Evolutionary conservation across 1,140 invertebrate genomes (phyloP), one percentile per base, ranked within the genome.

Genomic region (Leptinotarsa lineolata): DNA sequence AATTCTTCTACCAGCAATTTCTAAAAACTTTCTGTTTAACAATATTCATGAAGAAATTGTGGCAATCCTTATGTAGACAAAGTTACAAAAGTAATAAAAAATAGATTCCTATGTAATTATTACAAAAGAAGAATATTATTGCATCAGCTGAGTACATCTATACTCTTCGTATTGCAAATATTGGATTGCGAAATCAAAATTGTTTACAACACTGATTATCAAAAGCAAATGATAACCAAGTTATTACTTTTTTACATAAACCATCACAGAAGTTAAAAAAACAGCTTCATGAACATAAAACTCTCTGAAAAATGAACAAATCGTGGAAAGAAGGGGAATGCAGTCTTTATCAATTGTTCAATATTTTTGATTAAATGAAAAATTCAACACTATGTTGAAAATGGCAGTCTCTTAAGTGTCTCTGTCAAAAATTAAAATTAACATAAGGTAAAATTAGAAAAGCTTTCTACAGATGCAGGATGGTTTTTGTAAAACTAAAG

Each of bases 61-160:
- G 15, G 48, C 48, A 15, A 54, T 18, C 15, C 48, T 54, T 54
- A 16, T 54, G 48, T 54, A 54, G 48, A 54, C 48, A 54, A 54
- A 54, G n/a, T 54, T 54, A 54, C 48, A 54, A 54, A 54, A 54
- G 48, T 54, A 54, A n/a, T 54, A 54, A 54, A 54, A 54, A 54
- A 39, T 39, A 11, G 30, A 39, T 39, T 39, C 30, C 30, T 54
- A 54, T 54, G 48, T 54, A 54, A 54, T 54, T 54, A 54, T 54
- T 54, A 54, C 48, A 54, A 54, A n/a, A 54, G 48, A 54, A 16
- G 48, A 54, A 54, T 54, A 54, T 54, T 13, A 54, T 54, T 39
- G 30, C 30, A 39, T 54, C 48, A 54, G 16, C 48, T 54, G 30
- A 54, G 48, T 54, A 54, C 16, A 54, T 54, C 48, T 16, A 54